These are phyloP conservation scores for Sigmodon hispidus DNA, from an alignment of 2,113 vertebrate genomes.

Conservation along the genomic window DNA sequence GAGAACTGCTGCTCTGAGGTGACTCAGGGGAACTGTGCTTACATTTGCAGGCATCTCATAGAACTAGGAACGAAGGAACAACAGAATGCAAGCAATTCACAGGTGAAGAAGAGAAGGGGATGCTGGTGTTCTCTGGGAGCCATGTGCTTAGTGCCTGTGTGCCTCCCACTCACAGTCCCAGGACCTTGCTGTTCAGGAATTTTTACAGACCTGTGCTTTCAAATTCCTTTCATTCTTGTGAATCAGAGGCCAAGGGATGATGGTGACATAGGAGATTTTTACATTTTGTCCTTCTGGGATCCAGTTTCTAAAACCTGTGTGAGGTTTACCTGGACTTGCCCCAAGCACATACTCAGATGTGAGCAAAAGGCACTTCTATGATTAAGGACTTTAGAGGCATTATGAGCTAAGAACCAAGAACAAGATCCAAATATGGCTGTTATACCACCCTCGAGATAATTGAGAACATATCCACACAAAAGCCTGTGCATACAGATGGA, in stretches of 20 bases:
- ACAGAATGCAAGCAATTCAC: background rate
- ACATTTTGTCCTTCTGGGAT: background rate
- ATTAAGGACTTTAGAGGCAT: background rate
- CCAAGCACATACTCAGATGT: background rate
- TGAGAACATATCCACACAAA: background rate
- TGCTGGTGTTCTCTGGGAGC: background rate
- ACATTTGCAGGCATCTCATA: background rate
- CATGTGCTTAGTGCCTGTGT: background rate
- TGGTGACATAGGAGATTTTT: background rate
- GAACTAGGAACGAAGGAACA: background rate
- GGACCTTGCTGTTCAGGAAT: background rate
- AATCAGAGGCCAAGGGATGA: background rate
- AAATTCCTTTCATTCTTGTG: background rate
- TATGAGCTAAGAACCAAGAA: background rate
- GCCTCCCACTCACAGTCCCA: background rate
- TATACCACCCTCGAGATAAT: background rate
- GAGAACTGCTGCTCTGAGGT: no score
- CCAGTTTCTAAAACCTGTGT: background rate
- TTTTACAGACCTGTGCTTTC: background rate
- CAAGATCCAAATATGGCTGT: background rate
- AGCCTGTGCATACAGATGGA: background rate
- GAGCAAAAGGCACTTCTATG: background rate
- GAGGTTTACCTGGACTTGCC: background rate
- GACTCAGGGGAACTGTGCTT: background rate
- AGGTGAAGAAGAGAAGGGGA: background rate